These are phyloP conservation scores for Piaya cayana DNA, from an alignment of 2,113 vertebrate genomes.

Conservation along the genomic window DNA sequence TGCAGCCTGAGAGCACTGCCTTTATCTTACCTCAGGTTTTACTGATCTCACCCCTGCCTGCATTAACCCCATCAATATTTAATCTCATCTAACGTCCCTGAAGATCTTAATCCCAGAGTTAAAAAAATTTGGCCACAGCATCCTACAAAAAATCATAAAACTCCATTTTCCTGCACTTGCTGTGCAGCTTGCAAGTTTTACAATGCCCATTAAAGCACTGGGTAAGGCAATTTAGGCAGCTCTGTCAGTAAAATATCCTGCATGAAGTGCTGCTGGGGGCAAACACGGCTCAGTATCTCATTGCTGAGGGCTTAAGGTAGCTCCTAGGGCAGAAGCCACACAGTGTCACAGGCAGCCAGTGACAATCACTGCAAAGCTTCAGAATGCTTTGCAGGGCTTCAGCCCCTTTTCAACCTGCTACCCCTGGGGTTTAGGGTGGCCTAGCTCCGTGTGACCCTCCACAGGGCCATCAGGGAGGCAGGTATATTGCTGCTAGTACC, in stretches of 20 bases:
- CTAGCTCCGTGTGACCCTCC: not conserved
- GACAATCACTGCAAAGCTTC: not conserved
- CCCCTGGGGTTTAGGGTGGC: rapidly evolving
- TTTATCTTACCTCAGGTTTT: not conserved
- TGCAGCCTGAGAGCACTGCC: not conserved
- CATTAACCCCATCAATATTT: not conserved
- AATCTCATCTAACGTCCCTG: not conserved
- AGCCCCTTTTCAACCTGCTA: not conserved
- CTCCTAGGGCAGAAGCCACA: not conserved
- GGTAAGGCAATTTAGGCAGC: not conserved
- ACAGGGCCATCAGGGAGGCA: not conserved
- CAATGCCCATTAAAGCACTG: not conserved
- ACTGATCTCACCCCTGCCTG: not conserved
- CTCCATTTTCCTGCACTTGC: not conserved
- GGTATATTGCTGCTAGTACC: not conserved
- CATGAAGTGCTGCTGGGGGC: rapidly evolving
- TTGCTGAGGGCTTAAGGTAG: not conserved
- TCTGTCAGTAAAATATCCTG: not conserved
- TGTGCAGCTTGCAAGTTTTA: not conserved
- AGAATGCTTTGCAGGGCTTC: not conserved
- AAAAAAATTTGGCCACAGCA: not conserved
- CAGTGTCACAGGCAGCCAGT: not conserved
- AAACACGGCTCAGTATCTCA: not conserved
- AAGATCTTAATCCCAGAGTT: not conserved
- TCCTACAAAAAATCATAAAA: not conserved